Evolutionary conservation across 92 coral and sea anemone species (phyloP), one percentile per base, ranked within the genome.

Genomic region (Phymanthus crucifer): DNA sequence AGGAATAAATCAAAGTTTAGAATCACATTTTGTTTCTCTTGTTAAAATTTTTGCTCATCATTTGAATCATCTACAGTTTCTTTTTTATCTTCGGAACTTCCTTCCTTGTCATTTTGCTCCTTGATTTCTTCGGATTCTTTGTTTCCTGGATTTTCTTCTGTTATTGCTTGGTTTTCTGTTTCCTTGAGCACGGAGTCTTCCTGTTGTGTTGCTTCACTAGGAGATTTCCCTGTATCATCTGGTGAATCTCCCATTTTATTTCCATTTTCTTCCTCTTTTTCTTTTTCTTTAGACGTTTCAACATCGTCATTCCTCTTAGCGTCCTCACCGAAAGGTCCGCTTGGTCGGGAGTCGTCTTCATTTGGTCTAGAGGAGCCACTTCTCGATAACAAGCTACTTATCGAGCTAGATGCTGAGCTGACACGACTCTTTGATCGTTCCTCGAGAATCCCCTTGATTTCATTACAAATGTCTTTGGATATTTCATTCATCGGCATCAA

Each of bases 401-500:
- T 31, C 40, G 81, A 77, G 17, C 81, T 71, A 64, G 71, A 61
- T 3, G 81, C 81, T 26, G 81, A 77, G 58, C 81, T 77, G 2
- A 77, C 72, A 14, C 91, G 76, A 31, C 88, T 85, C 16, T 82
- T 89, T 6, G 86, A 75, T 71, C 98, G 85, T 32, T 81, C 87
- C 3, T 88, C 92, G n/a, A 95, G 84, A 38, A 87, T 73, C 11
- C 87, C 91, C 72, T 91, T 93, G 33, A 95, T 89, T 75, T 95
- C 94, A 58, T 89, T 89, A 23, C 89, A 76, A 38, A 93, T 89
- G 19, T 76, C 87, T 61, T 83, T 80, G 23, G 94, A 88, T 80
- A 95, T 95, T 31, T 93, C 85, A 87, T 95, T 95, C 85, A 95
- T 91, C 9, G 99, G 99, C 89, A 93, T 78, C 36, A 95, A 85